phyloP scores from a whole-genome alignment of 2,113 vertebrate species.

The Platysteira castanea region DNA sequence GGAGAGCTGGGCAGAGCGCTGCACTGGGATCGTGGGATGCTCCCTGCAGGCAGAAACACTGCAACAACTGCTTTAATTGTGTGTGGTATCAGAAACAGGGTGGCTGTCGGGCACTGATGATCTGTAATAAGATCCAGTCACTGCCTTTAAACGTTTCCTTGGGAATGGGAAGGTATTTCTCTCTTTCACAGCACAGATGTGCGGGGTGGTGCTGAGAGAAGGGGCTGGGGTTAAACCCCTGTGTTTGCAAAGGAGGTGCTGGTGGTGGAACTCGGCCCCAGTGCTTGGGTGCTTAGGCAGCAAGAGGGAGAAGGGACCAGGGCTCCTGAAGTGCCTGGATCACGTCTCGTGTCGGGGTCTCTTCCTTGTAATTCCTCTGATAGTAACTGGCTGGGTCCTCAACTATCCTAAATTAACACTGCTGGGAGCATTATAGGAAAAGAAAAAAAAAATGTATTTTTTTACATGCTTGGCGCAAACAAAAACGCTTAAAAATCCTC shows the following conservation, averaged over 20 bases:
- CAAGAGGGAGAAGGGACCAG: neutral
- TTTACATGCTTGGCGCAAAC: neutral
- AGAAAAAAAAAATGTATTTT: neutral
- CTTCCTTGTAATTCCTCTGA: neutral
- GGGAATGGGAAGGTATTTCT: neutral
- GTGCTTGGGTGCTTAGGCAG: neutral
- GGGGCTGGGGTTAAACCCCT: neutral
- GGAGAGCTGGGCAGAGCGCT: neutral
- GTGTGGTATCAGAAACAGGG: neutral
- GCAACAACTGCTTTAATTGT: neutral
- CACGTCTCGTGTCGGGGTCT: neutral
- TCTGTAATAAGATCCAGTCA: neutral
- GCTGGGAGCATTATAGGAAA: neutral
- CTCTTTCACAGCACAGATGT: neutral
- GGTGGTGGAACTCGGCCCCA: neutral
- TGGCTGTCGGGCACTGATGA: neutral
- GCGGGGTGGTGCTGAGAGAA: neutral
- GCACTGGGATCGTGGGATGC: neutral
- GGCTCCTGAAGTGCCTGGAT: neutral
- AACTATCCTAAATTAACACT: neutral
- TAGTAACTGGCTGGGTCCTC: neutral
- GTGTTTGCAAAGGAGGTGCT: neutral
- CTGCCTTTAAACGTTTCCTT: neutral
- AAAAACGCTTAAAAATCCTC: neutral
- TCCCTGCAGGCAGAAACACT: neutral